These are phyloP conservation scores for Linnaemya vulpina DNA, from an alignment of 2,888 invertebrate genomes.

Conservation along the genomic window DNA sequence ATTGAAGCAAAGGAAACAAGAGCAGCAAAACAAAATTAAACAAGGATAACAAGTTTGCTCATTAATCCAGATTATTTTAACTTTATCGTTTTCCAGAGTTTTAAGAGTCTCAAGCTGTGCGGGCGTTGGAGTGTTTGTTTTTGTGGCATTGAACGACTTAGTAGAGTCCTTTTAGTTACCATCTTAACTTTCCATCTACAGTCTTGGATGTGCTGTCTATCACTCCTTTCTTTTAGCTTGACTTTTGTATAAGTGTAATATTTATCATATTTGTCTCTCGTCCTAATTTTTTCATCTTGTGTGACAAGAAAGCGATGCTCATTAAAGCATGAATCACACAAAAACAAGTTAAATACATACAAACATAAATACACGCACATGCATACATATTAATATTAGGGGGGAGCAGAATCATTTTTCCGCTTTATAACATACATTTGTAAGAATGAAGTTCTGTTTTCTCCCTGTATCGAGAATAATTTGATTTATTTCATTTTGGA, in stretches of 20 bases:
- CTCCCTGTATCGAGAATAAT: too few species aligned
- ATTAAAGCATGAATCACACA: slow-evolving; percentile 63
- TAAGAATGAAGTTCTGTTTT: too few species aligned
- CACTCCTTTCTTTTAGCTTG: slow-evolving; percentile 15
- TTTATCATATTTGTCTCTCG: slow-evolving; percentile 64
- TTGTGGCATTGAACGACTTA: slow-evolving; percentile 36
- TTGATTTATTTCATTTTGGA: too few species aligned
- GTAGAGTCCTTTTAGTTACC: slow-evolving; percentile 8
- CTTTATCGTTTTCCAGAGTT: slow-evolving; percentile 66
- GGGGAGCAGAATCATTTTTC: too few species aligned
- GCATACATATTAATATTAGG: too few species aligned
- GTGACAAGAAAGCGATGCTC: slow-evolving; percentile 63
- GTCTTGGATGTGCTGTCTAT: slow-evolving; percentile 18
- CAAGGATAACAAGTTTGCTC: slow-evolving; percentile 68
- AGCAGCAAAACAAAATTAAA: slow-evolving; percentile 56
- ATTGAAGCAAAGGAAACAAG: slow-evolving; percentile 38
- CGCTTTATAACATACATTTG: too few species aligned
- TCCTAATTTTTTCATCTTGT: slow-evolving; percentile 40
- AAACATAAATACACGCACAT: too few species aligned
- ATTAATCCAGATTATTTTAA: slow-evolving; percentile 70
- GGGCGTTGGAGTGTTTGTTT: slow-evolving; percentile 34
- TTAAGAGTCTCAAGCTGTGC: slow-evolving; percentile 65
- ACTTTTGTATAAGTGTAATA: slow-evolving; percentile 47
- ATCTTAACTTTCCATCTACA: slow-evolving; percentile 24
- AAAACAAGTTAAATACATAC: slow-evolving; percentile 14